Base-by-base conservation (phyloP, 1,140 invertebrate species). In the Microplitis mediator region DNA sequence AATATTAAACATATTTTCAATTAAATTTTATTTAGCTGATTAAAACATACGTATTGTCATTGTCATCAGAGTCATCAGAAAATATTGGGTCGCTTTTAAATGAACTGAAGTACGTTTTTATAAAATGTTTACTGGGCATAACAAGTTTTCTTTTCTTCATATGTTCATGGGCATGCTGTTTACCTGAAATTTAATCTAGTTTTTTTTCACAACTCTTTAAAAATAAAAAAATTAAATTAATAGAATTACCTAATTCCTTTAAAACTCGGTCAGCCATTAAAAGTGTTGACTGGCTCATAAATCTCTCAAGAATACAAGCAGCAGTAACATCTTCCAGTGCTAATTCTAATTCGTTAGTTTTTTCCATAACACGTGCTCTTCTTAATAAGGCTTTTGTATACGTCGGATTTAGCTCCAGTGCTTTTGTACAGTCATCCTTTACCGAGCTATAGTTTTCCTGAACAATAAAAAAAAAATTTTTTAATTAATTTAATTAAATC, bases 301-400 rank as follows among this genome's bases (percentile, higher is more conserved):
- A 99, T 73, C 91, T 90, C 88, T 98, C 96, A 68, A 98, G 86
- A 77, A 98, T 93, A 86, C 95, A 98, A 16, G 95, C 94, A 61
- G 94, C 92, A 13, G 96, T 98, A 0, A 97, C 91, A 89, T 98
- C 96, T 89, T 98, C 95, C 52, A 98, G 86, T 60, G 94, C 92
- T 66, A 93, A 89, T 77, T 92, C 90, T 72, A 95, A 89, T 72
- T 97, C 91, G 76, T 93, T 92, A 58, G 91, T 90, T 16, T 91
- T 89, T 86, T 98, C 95, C 77, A 92, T 90, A 11, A 95, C 95
- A 78, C 93, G 93, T 6, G 96, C 95, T 74, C 97, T 88, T 63
- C 97, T 87, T 60, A 91, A 88, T 68, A 98, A 90, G 13, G 97
- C 97, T 88, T 98, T 98, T 31, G 92, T 89, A 88, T 99, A 99